These are phyloP conservation scores for Chrysodeixis includens DNA, from an alignment of 2,888 invertebrate genomes.

Conservation along the genomic window DNA sequence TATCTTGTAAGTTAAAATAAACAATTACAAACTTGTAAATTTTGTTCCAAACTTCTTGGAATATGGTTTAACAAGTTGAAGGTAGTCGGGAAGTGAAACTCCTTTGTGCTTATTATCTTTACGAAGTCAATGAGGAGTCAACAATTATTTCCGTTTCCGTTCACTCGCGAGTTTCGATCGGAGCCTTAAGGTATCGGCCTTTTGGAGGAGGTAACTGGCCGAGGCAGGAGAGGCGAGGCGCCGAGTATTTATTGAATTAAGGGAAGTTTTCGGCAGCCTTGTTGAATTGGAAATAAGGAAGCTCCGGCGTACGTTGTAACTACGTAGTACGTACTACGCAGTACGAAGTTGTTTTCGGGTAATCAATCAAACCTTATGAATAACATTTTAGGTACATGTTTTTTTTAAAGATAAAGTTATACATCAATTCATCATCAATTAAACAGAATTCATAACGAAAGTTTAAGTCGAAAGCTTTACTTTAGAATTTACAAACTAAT, in stretches of 20 bases:
- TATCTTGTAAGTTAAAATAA: slow-evolving; percentile 1
- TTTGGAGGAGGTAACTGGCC: neutral
- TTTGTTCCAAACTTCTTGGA: neutral
- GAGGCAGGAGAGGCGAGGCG: neutral
- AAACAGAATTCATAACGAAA: too few relatives aligned
- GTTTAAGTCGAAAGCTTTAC: too few relatives aligned
- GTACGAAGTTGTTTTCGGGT: too few relatives aligned
- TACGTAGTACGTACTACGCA: too few relatives aligned
- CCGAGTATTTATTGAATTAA: neutral
- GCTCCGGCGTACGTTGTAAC: neutral
- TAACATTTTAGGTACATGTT: too few relatives aligned
- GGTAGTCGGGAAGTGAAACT: slow-evolving; percentile 8
- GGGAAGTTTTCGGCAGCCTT: neutral
- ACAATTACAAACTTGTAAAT: slow-evolving; percentile 1
- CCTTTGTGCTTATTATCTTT: slow-evolving; percentile 13
- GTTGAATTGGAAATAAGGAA: neutral
- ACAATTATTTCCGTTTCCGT: slow-evolving; percentile 14
- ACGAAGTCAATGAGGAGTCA: neutral
- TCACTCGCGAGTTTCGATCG: neutral
- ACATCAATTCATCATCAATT: too few relatives aligned
- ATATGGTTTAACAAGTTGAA: neutral
- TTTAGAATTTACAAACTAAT: too few relatives aligned
- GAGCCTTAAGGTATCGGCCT: neutral
- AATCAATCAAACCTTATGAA: too few relatives aligned
- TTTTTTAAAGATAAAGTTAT: too few relatives aligned